A percentile compares a stretch with the other conserved stretches of the same genome.
phyloP scores from a whole-genome alignment of 2,113 vertebrate species.

The Podilymbus podiceps region DNA sequence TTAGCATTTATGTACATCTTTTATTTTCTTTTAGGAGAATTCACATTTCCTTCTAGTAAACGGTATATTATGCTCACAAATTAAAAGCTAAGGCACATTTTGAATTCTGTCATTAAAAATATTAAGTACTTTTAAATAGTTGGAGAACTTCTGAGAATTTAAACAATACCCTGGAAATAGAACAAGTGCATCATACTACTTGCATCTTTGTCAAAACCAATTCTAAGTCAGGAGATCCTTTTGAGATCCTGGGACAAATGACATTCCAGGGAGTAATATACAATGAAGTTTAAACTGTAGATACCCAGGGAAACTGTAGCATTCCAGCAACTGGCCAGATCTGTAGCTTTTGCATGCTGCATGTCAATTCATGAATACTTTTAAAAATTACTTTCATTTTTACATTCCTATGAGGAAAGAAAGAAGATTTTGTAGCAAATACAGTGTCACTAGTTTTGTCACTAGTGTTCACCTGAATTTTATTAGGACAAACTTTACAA shows the following conservation, averaged over 20 bases:
- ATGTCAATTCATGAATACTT: neutral
- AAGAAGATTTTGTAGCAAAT: neutral
- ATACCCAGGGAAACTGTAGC: neutral
- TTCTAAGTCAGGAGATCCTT: neutral
- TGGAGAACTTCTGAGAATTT: neutral
- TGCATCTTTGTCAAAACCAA: neutral
- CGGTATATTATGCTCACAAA: neutral
- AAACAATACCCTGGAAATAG: neutral
- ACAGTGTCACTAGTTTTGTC: neutral
- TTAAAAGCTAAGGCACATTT: slow-evolving; percentile 21
- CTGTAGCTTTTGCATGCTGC: neutral
- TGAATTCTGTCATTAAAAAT: slow-evolving; percentile 8
- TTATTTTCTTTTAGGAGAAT: neutral
- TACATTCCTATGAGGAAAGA: neutral
- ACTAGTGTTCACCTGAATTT: neutral
- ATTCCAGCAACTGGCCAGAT: neutral
- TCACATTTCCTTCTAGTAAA: slow-evolving; percentile 15
- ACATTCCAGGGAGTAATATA: neutral
- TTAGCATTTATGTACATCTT: slow-evolving; percentile 17
- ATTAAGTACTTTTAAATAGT: slow-evolving; percentile 8
- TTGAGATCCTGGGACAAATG: neutral
- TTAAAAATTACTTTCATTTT: neutral
- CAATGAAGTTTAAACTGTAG: neutral
- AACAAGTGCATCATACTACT: neutral
- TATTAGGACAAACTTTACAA: neutral